Base-by-base conservation (phyloP, 2,888 invertebrate genomes). In the Odontothrips loti region DNA sequence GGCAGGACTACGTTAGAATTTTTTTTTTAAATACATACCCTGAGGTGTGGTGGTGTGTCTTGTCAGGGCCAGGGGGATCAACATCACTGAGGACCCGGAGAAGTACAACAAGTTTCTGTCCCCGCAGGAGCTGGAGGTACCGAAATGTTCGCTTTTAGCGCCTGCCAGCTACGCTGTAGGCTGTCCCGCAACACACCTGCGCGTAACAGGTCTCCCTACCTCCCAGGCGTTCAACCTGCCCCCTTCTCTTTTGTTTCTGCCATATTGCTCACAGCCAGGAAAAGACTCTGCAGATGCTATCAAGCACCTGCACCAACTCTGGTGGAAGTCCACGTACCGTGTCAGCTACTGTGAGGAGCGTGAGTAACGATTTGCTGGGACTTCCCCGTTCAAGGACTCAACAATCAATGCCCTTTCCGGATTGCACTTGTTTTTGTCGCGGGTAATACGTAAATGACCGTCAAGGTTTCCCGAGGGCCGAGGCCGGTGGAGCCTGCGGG, bases 41-140 rank as follows among this genome's bases (percentile, higher is more conserved):
- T n/a, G n/a, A n/a, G n/a, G 6, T 58, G 58, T 0, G 1, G 20
- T n/a, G 12, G 20, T 58, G 34, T 43, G 34, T 58, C 58, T 0
- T 9, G 17, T 15, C 68, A 75, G 68, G 27, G 68, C 68, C 23
- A 23, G 68, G 68, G 68, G 68, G 9, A 75, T 75, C 68, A 27
- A 75, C 23, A 75, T 75, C 27, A 27, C 68, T 27, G 68, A 75
- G 27, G 68, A 75, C 12, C 68, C 68, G 8, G 68, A 75, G 27
- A 75, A 75, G 27, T 75, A 75, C 23, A 27, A 12, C 68, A 75
- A 75, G 68, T 75, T 75, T 12, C 23, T 75, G 23, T 75, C 68
- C 4, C 68, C 68, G 68, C 23, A 75, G 27, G 68, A 75, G 27
- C 68, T 75, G 9, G 27, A 75, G 68, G 68, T 75, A 75, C 8